A percentile compares a stretch with the other conserved stretches of the same genome.
Conservation (phyloP, 2,113 vertebrate species). For the Piprites chloris region DNA sequence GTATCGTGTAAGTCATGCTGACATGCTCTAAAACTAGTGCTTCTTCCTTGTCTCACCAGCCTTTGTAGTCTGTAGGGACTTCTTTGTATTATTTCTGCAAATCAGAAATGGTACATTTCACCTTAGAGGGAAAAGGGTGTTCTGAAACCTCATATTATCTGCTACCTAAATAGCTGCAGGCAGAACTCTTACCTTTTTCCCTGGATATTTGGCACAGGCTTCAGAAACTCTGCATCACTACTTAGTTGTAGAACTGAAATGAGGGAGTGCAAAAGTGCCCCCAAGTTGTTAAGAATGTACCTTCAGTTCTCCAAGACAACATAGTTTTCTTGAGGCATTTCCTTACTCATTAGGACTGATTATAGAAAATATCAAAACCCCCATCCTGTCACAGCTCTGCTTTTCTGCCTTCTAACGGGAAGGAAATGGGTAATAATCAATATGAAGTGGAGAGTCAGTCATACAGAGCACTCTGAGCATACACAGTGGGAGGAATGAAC, state of each 20-base stretch:
- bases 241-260: neutral
- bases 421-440: neutral
- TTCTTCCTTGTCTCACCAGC: neutral
- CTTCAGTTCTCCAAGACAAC: neutral
- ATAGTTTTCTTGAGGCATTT: neutral
- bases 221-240: neutral
- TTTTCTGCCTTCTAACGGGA: neutral
- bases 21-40: neutral
- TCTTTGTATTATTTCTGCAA: neutral
- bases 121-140: neutral
- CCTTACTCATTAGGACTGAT: neutral
- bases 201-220: neutral
- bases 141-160: neutral
- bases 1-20: neutral
- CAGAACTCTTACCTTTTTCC: neutral
- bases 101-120: neutral
- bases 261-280: neutral
- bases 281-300: neutral
- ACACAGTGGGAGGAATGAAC: neutral
- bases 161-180: neutral
- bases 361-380: neutral
- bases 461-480: neutral
- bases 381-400: accelerated
- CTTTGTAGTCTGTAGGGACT: neutral
- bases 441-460: neutral